A percentile compares a stretch with the other conserved stretches of the same genome.
These are phyloP conservation scores for Yponomeuta sedellus DNA, from an alignment of 2,888 invertebrate genomes.

Conservation along the genomic window DNA sequence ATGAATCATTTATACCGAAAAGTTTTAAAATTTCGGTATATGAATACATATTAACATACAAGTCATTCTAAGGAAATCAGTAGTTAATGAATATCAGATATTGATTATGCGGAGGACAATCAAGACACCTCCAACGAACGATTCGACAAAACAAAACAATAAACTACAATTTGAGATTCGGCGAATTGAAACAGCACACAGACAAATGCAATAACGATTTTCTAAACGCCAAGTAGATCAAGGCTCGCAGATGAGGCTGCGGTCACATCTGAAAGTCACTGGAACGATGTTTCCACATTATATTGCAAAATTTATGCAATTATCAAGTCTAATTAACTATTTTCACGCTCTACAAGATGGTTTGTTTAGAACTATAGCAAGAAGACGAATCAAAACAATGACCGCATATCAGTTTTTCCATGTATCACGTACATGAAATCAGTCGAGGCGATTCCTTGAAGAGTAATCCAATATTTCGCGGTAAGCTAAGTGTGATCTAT, in stretches of 20 bases:
- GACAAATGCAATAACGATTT: not conserved
- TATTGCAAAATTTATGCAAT: not conserved
- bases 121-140: not conserved
- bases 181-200: not conserved
- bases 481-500: too few species aligned
- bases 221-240: not conserved
- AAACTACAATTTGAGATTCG: not conserved
- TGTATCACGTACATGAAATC: too few species aligned
- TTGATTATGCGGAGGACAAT: not conserved
- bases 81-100: not conserved
- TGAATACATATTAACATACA: not conserved
- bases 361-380: too few species aligned
- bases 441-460: too few species aligned
- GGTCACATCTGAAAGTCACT: not conserved
- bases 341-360: too few species aligned
- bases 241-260: not conserved
- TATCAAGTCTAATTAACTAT: not conserved
- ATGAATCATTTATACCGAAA: too few species aligned
- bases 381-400: too few species aligned
- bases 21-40: too few species aligned
- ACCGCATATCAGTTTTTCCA: too few species aligned
- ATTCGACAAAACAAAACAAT: conserved; percentile 3
- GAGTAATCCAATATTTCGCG: too few species aligned
- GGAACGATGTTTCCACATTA: not conserved
- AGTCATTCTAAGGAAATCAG: not conserved